Conservation (phyloP, 2,113 vertebrate species). For the Natator depressus region DNA sequence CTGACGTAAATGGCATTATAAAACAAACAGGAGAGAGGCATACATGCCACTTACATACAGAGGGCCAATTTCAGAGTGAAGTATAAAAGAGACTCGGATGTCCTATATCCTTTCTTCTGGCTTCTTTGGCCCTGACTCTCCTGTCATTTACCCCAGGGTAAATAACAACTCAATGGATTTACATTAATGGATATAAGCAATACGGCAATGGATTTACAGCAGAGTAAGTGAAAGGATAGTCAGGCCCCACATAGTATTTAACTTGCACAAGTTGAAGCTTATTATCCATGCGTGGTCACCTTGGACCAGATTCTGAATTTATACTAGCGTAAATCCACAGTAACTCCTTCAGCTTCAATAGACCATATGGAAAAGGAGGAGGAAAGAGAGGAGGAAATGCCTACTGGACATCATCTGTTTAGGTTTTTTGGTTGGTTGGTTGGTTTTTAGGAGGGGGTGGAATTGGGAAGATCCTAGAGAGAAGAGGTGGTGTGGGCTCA, state of each 20-base stretch:
- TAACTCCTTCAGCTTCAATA: conserved; percentile 54
- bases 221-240: conserved; percentile 45
- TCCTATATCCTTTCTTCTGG: background rate
- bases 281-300: conserved; percentile 37
- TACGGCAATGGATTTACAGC: conserved; percentile 37
- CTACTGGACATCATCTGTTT: background rate
- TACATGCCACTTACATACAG: background rate
- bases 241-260: conserved; percentile 55
- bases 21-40: background rate
- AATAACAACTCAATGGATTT: conserved; percentile 54
- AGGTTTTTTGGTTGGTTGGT: background rate
- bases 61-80: background rate
- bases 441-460: background rate
- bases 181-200: background rate
- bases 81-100: background rate
- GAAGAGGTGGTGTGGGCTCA: background rate
- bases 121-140: background rate
- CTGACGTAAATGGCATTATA: background rate
- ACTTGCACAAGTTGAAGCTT: conserved; percentile 56
- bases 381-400: conserved; percentile 31
- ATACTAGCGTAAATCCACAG: conserved; percentile 50
- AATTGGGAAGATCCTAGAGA: background rate
- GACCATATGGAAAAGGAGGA: conserved; percentile 19
- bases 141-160: conserved; percentile 56
- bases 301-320: conserved; percentile 47